Base-by-base conservation (phyloP, 2,113 vertebrate species). In the Martes martes region DNA sequence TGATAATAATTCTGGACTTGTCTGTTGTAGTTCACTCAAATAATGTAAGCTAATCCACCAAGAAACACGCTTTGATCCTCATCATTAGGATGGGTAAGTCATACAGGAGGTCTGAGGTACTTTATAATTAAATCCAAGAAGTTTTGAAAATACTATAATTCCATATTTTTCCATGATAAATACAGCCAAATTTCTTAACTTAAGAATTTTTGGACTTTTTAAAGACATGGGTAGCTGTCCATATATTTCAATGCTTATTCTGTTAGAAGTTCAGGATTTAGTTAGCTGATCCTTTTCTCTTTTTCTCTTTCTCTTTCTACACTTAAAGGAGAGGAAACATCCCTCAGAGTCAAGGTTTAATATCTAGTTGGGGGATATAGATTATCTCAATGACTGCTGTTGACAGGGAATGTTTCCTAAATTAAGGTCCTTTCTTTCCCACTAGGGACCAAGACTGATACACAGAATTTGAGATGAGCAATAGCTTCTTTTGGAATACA, bases 91-190 rank as follows among this genome's bases (percentile, higher is more conserved):
- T 76, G 61, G 11, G 18, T 89, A 87, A 96, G 23, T 96, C 73
- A 69, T 87, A 28, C 23, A 88, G 28, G 36, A 88, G 11, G 23
- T 91, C 42, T 81, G 50, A 93, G 15, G 39, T 84, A 71, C 16
- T 90, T 95, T 81, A 71, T 94, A 57, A 84, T 95, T 71, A 89
- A 93, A 82, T 94, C 69, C 45, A 93, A 52, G 55, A 78, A 95
- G 76, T 2, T 76, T 80, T 87, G 45, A 57, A 95, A 95, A 95
- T 91, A 55, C 7, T 57, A 76, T 85, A 76, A 81, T 69, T 92
- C 42, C 7, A 39, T 63, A 18, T 88, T 91, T 91, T 93, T 81
- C 42, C 76, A 47, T 89, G 92, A 80, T 55, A 71, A 7, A 92
- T 13, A 55, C 57, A 55, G 69, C 15, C 82, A 97, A 31, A 59